Percentiles rank a stretch among this genome's conserved stretches.
These are phyloP conservation scores for Coluber constrictor DNA, from an alignment of 2,797 vertebrate genomes.

Conservation along the genomic window DNA sequence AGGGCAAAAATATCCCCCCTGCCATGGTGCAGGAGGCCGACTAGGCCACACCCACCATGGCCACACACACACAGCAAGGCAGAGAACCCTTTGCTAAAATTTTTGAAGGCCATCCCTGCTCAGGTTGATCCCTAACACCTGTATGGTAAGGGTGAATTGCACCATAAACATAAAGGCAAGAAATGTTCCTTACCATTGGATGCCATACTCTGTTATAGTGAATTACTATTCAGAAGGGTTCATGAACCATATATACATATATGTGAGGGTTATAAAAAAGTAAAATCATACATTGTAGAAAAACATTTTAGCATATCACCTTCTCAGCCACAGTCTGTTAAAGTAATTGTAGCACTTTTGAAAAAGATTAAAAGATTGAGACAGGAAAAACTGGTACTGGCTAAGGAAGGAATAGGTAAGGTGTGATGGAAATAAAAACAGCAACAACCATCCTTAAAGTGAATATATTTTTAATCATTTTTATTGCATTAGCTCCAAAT, in stretches of 20 bases:
- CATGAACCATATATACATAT: not conserved
- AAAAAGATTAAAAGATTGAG: not conserved
- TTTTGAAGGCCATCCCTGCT: not conserved
- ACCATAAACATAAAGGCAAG: not conserved
- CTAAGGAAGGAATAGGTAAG: not conserved
- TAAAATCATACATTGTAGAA: not conserved
- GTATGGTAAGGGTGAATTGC: not conserved
- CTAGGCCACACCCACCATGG: too few species aligned
- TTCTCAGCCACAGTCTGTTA: not conserved
- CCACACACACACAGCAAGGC: too few species aligned
- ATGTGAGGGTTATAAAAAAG: not conserved
- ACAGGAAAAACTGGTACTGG: not conserved
- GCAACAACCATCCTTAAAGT: conserved; percentile 1
- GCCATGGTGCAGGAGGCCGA: too few species aligned
- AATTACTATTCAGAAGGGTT: not conserved
- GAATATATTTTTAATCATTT: conserved; percentile 17
- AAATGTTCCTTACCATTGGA: not conserved
- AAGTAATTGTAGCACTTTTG: not conserved
- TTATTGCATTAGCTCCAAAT: conserved; percentile 8
- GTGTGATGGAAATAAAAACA: not conserved
- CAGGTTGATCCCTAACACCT: not conserved
- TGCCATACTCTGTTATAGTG: not conserved
- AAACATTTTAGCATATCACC: not conserved
- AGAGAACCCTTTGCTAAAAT: too few species aligned
- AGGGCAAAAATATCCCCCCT: too few species aligned